Evolutionary conservation across 2,797 vertebrate genomes (phyloP).

Genomic region (Buphagus erythrorhynchus): DNA sequence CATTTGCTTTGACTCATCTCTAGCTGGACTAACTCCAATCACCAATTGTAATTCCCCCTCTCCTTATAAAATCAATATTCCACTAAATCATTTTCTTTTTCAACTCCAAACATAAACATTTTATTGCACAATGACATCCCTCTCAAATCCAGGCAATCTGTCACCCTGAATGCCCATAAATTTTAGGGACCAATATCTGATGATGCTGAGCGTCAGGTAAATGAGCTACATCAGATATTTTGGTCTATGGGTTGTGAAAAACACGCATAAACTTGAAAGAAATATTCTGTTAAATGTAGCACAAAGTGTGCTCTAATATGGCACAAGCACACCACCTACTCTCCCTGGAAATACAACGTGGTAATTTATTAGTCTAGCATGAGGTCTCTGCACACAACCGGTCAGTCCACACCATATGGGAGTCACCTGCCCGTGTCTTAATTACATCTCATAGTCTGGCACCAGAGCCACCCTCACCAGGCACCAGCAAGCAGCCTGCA

Average conservation of each 20-base stretch:
- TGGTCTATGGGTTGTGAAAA: neutral
- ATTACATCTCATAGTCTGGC: neutral
- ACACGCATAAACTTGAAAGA: neutral
- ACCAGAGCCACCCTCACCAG: neutral
- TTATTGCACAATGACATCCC: neutral
- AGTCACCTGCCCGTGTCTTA: neutral
- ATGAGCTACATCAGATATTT: neutral
- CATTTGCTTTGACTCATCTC: constrained; percentile 34
- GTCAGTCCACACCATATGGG: neutral
- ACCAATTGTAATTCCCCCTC: neutral
- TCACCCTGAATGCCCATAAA: neutral
- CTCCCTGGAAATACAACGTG: neutral
- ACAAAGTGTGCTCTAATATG: neutral
- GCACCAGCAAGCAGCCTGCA: neutral
- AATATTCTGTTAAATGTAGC: neutral
- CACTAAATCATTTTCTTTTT: constrained; percentile 23
- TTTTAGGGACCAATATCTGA: neutral
- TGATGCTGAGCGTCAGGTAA: neutral
- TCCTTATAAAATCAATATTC: constrained; percentile 44
- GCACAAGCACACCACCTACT: neutral
- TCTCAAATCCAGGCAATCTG: neutral
- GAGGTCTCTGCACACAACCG: neutral
- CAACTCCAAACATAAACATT: neutral
- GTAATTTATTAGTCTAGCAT: neutral
- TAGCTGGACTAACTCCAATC: constrained; percentile 31